These are phyloP conservation scores for Planiliza haematocheilus DNA, from an alignment of 2,113 vertebrate genomes.

Conservation along the genomic window DNA sequence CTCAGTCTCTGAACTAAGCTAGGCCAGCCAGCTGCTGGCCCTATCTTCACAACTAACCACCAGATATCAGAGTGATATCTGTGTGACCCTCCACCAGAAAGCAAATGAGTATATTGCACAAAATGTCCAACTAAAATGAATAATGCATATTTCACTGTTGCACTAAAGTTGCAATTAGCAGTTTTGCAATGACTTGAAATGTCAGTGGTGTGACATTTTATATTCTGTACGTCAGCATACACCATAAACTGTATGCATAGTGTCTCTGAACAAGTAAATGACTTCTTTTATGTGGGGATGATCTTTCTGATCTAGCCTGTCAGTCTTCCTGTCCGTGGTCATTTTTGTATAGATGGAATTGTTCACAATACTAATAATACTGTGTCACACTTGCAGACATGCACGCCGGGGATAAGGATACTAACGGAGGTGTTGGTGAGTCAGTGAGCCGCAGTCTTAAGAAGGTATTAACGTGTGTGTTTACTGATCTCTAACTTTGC, in stretches of 20 bases:
- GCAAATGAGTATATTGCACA: not conserved
- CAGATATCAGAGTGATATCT: no score
- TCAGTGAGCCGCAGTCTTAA: not conserved
- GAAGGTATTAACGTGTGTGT: not conserved
- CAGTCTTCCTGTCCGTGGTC: not conserved
- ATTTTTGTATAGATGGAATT: not conserved
- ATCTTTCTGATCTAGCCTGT: not conserved
- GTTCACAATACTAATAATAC: not conserved
- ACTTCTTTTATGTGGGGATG: not conserved
- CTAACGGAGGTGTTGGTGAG: slow-evolving; percentile 34
- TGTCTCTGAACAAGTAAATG: not conserved
- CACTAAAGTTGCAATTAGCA: no score
- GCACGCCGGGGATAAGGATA: fast-evolving
- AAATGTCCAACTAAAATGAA: not conserved
- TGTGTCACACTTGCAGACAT: slow-evolving; percentile 32
- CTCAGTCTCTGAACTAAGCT: not conserved
- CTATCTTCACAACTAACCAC: no score
- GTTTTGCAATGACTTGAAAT: no score
- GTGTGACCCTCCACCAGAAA: not conserved
- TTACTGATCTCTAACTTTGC: slow-evolving; percentile 27
- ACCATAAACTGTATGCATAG: no score
- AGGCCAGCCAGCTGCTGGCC: no score
- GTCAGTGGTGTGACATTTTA: no score
- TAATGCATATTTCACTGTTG: not conserved
- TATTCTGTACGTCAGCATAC: no score